A percentile compares a stretch with the other conserved stretches of the same genome.
These are phyloP conservation scores for Oscheius onirici DNA, from an alignment of 2,888 invertebrate genomes.

Conservation along the genomic window DNA sequence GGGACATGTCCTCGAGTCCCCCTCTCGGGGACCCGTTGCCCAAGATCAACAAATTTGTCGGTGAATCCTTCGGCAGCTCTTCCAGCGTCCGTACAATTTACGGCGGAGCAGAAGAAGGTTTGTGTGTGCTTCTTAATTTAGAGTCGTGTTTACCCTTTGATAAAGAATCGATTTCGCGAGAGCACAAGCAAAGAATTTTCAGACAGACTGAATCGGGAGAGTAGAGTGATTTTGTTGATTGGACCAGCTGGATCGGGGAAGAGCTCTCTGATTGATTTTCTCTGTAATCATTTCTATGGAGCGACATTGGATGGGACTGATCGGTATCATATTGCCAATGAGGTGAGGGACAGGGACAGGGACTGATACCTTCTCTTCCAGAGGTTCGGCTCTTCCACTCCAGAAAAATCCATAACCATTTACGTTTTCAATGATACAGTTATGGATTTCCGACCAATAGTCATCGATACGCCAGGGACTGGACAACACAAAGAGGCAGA, in stretches of 20 bases:
- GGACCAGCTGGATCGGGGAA: constrained; percentile 56
- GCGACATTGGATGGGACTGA: constrained; percentile 37
- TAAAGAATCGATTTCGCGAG: constrained; percentile 7
- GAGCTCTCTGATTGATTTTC: constrained; percentile 56
- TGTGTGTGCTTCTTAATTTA: neutral
- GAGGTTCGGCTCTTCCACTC: constrained; percentile 56
- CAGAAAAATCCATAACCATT: constrained; percentile 51
- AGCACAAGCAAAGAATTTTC: constrained; percentile 26
- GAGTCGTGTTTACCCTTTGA: neutral
- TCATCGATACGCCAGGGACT: constrained; percentile 59
- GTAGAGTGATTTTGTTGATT: constrained; percentile 52
- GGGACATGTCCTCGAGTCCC: constrained; percentile 28
- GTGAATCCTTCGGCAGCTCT: constrained; percentile 54
- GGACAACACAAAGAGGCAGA: constrained; percentile 43
- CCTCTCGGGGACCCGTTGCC: constrained; percentile 18
- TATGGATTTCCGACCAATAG: constrained; percentile 50
- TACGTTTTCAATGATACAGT: constrained; percentile 61
- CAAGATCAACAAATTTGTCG: constrained; percentile 50
- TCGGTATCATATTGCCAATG: constrained; percentile 59
- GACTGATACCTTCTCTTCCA: constrained; percentile 30
- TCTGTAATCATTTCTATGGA: constrained; percentile 62
- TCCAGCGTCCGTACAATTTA: constrained; percentile 54
- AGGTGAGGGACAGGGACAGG: constrained; percentile 33
- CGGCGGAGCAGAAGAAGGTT: constrained; percentile 56
- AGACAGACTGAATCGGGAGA: constrained; percentile 50